These are phyloP conservation scores for Leucopsar rothschildi DNA, from an alignment of 2,113 vertebrate species.

Conservation along the genomic window DNA sequence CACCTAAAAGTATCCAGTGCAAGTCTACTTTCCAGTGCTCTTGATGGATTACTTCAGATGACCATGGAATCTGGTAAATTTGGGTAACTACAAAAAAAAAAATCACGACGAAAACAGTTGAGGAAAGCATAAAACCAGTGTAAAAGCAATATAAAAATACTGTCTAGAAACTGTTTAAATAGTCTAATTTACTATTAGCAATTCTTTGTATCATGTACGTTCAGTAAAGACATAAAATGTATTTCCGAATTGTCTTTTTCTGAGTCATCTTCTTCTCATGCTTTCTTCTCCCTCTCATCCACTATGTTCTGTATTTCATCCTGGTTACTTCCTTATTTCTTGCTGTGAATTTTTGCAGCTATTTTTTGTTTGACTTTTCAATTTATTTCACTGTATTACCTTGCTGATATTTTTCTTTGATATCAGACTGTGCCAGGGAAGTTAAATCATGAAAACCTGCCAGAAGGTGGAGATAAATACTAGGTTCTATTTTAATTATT, in stretches of 20 bases:
- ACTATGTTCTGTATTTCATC: neutral
- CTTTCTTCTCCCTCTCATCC: neutral
- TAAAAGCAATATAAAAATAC: neutral
- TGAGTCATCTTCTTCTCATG: neutral
- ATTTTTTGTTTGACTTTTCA: neutral
- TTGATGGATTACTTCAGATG: constrained; percentile 86
- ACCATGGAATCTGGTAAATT: constrained; percentile 80
- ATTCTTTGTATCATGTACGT: neutral
- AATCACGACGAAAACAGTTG: neutral
- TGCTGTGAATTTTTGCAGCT: neutral
- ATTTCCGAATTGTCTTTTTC: neutral
- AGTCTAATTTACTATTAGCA: neutral
- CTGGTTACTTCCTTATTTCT: neutral
- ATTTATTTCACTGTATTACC: neutral
- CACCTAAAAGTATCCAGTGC: constrained; percentile 75
- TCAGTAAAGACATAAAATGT: neutral
- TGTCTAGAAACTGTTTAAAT: neutral
- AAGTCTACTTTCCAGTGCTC: constrained; percentile 72
- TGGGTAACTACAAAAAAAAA: neutral
- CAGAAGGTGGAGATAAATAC: neutral
- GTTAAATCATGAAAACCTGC: neutral
- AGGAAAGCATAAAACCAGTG: neutral
- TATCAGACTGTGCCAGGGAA: neutral
- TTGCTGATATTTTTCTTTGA: neutral
- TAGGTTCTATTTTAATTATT: neutral